phyloP scores from a whole-genome alignment of 1,140 invertebrate genomes.

The Euura lappo region DNA sequence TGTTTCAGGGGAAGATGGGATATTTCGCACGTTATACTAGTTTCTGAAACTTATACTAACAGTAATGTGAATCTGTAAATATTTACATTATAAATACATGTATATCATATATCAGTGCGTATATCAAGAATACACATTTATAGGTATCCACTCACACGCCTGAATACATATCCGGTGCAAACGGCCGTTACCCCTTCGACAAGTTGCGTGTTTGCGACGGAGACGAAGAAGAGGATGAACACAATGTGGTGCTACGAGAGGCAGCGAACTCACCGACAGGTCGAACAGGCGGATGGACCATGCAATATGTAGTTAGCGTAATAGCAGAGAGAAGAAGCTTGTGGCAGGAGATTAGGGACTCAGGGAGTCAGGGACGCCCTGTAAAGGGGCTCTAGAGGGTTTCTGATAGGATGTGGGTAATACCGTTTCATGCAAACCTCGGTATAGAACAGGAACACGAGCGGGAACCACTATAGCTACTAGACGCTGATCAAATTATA shows the following conservation, averaged over 20 bases:
- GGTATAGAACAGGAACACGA: background rate
- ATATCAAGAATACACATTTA: background rate
- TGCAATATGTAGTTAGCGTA: slow-evolving; percentile 7
- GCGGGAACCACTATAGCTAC: background rate
- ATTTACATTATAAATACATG: no score
- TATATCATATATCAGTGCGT: no score
- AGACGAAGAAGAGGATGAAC: background rate
- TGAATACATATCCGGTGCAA: background rate
- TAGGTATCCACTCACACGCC: background rate
- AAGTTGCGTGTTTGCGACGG: slow-evolving; percentile 1
- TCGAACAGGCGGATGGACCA: background rate
- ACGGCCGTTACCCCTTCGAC: background rate
- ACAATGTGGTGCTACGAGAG: background rate
- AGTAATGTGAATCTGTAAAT: no score
- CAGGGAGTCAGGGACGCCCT: background rate
- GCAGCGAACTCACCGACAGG: background rate
- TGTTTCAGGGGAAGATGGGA: no score
- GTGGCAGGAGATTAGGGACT: background rate
- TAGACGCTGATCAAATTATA: slow-evolving; percentile 5
- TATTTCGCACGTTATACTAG: no score
- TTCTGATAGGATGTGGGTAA: no score
- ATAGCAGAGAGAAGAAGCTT: background rate
- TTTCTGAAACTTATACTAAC: no score
- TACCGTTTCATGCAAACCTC: background rate
- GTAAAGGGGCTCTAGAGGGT: no score